A percentile compares a stretch with the other conserved stretches of the same genome.
Conservation (phyloP, 2,113 vertebrate species). For the Centropus unirufus region DNA sequence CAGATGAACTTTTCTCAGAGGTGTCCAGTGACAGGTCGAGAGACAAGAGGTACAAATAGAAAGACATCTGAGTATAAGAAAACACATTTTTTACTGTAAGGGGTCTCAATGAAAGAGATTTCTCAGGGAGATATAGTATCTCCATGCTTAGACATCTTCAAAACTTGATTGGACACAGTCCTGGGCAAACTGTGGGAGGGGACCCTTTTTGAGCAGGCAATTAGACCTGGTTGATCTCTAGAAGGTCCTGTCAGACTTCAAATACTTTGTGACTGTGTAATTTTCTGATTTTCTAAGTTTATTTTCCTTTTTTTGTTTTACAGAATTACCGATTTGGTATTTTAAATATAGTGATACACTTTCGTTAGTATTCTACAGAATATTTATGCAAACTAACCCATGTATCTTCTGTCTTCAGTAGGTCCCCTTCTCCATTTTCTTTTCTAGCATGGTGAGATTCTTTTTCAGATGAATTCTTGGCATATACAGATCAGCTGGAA, state of each 20-base stretch:
- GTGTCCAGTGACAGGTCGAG: fast-evolving
- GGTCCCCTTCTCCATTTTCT: not conserved
- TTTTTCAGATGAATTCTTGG: not conserved
- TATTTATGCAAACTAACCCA: not conserved
- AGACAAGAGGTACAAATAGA: not conserved
- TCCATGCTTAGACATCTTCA: not conserved
- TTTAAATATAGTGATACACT: not conserved
- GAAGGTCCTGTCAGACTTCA: not conserved
- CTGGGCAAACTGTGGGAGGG: not conserved
- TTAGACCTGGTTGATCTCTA: not conserved
- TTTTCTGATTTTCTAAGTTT: not conserved
- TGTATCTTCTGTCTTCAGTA: not conserved
- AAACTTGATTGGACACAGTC: not conserved
- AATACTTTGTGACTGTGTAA: not conserved
- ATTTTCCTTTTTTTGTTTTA: not conserved
- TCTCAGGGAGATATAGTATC: not conserved
- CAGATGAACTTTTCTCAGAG: not conserved
- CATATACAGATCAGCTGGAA: not conserved
- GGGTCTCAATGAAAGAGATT: not conserved
- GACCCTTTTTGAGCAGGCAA: not conserved
- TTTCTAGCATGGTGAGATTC: not conserved
- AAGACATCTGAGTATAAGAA: not conserved
- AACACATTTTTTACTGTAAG: fast-evolving
- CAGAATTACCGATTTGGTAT: not conserved
- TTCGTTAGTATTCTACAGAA: not conserved